phyloP scores from a whole-genome alignment of 2,888 invertebrate genomes.

The Sarcophaga rosellei region DNA sequence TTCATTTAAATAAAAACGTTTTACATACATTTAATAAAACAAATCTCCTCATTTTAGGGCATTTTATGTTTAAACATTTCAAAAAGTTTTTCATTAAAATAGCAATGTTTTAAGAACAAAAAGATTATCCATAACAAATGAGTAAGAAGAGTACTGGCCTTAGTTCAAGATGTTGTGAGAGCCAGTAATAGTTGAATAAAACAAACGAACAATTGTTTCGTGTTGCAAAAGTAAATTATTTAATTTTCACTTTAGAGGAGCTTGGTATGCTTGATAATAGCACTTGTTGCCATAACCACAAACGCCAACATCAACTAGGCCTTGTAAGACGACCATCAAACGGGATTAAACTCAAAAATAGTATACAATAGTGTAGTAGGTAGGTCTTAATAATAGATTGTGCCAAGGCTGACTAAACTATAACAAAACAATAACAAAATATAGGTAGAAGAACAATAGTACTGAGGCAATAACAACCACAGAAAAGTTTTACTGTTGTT shows the following conservation, averaged over 20 bases:
- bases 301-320: neutral
- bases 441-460: neutral
- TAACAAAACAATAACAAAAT: neutral
- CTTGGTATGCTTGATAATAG: conserved; percentile 15
- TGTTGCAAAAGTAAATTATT: conserved; percentile 40
- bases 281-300: conserved; percentile 39
- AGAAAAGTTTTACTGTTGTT: conserved; percentile 23
- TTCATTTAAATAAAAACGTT: neutral
- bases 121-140: neutral
- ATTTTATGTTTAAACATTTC: conserved; percentile 12
- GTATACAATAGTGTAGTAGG: neutral
- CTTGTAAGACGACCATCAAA: neutral
- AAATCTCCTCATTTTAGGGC: neutral
- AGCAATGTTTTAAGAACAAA: neutral
- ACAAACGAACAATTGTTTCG: conserved; percentile 34
- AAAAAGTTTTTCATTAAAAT: conserved; percentile 15
- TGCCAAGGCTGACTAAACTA: neutral
- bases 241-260: conserved; percentile 5
- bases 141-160: neutral
- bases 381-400: conserved; percentile 23
- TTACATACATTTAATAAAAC: neutral
- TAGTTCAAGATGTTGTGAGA: neutral
- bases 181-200: conserved; percentile 4
- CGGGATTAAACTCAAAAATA: conserved; percentile 7
- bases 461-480: neutral